phyloP scores from a whole-genome alignment of 2,797 vertebrate genomes.

The Sebastes melanostomus region DNA sequence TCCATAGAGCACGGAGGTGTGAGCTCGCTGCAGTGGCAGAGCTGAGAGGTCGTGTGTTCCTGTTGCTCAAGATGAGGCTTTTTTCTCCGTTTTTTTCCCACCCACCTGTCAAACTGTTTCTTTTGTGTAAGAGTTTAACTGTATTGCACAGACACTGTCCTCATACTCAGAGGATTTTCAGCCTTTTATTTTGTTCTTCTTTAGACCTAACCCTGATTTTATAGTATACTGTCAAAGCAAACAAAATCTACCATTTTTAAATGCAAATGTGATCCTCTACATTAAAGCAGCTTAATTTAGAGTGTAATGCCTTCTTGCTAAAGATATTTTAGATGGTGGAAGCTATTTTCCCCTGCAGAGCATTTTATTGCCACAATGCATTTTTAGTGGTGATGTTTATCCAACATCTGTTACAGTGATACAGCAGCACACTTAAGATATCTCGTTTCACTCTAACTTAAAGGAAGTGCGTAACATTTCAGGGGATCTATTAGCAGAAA shows the following conservation, averaged over 20 bases:
- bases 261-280: slow-evolving; percentile 23
- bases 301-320: slow-evolving; percentile 9
- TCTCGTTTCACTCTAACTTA: slow-evolving; percentile 23
- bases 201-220: slow-evolving; percentile 2
- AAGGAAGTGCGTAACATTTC: neutral
- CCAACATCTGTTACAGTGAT: slow-evolving; percentile 1
- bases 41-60: slow-evolving; percentile 14
- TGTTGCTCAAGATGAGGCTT: slow-evolving; percentile 14
- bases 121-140: slow-evolving; percentile 20
- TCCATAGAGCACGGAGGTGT: slow-evolving; percentile 43
- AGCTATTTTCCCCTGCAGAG: slow-evolving; percentile 33
- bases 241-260: slow-evolving; percentile 19
- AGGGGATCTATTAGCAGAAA: too few species aligned
- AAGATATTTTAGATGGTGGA: slow-evolving; percentile 33
- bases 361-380: slow-evolving; percentile 41
- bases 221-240: slow-evolving; percentile 15
- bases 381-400: slow-evolving; percentile 34
- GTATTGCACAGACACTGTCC: neutral
- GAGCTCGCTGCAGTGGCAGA: slow-evolving; percentile 20
- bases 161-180: slow-evolving; percentile 5
- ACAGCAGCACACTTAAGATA: slow-evolving; percentile 19
- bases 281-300: slow-evolving; percentile 31
- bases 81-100: neutral
- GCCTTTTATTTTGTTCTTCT: neutral
- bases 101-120: slow-evolving; percentile 25